Conservation (phyloP, 2,888 invertebrate species). For the Agrochola litura region DNA sequence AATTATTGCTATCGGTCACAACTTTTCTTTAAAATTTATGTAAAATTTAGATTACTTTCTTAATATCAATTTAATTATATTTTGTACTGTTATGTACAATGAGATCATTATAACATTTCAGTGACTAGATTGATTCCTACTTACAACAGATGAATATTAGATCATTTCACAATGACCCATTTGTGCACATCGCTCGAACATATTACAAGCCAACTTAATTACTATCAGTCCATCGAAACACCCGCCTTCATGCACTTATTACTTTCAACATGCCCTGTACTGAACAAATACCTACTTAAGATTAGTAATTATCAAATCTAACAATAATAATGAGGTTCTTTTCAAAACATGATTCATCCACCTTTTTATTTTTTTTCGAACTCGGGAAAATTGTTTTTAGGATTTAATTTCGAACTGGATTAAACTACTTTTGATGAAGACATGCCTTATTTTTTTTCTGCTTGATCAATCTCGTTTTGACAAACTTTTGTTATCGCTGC, state of each 20-base stretch:
- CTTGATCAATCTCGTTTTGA: too few species aligned
- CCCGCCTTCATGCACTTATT: conserved; percentile 54
- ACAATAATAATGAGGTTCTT: background rate
- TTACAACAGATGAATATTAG: conserved; percentile 38
- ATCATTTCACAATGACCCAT: conserved; percentile 39
- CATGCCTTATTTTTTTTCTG: too few species aligned
- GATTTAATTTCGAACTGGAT: too few species aligned
- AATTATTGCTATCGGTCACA: conserved; percentile 59
- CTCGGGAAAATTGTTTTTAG: too few species aligned
- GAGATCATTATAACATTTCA: conserved; percentile 62
- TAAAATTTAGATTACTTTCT: conserved; percentile 12
- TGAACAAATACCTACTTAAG: conserved; percentile 30
- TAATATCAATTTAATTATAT: conserved; percentile 31
- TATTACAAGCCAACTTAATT: conserved; percentile 45
- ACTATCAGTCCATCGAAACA: conserved; percentile 64
- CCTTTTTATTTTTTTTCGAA: too few species aligned
- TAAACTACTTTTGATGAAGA: too few species aligned
- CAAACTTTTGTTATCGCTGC: too few species aligned
- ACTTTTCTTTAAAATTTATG: conserved; percentile 17
- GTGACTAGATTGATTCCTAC: conserved; percentile 68
- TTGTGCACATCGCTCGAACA: conserved; percentile 55
- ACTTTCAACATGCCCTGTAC: conserved; percentile 49
- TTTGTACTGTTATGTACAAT: conserved; percentile 42
- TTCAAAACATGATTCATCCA: too few species aligned
- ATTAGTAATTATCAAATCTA: conserved; percentile 33